Base-by-base conservation (phyloP, 2,888 invertebrate genomes). In the Brenthis ino region DNA sequence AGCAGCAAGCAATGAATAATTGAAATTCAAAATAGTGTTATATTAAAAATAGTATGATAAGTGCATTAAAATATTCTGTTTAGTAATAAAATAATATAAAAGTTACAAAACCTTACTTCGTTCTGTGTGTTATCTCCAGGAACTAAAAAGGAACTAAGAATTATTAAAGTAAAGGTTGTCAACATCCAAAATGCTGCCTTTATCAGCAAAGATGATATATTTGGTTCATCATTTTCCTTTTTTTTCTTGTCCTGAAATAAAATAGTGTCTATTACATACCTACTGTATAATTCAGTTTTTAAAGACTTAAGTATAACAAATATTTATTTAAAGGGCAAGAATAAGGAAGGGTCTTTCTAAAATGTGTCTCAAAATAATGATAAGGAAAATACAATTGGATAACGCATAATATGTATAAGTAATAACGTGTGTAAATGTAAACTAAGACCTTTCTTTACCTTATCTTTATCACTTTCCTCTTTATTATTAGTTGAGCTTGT, bases 141-240 rank as follows among this genome's bases (percentile, higher is more conserved):
- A 72, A 96, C 94, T 67, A 97, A 83, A 54, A 96, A 84, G 0
- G 96, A 95, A 73, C 96, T 94, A 67, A 96, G 91, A n/a, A 96
- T 94, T 37, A 96, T 94, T 48, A 96, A 93, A 88, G 96, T 94
- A 79, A 96, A 96, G 16, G 96, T 95, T 3, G 96, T 95, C 43
- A 96, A 87, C 94, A 96, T 94, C 96, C 97, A 97, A 63, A 97
- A 93, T n/a, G 95, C 93, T 0, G 95, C 96, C 82, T 97, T 97
- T 33, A 96, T 95, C 37, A 97, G 74, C 3, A 97, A 85, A 0
- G 96, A 95, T 0, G 95, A 94, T 73, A 96, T 85, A 83, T 96
- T 96, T 65, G 95, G 95, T 68, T 95, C 95, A 69, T 95, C 94
- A 66, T 96, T 95, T 73, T 85, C 85, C 72, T 89, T 87, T 68